Evolutionary conservation across 2,113 vertebrate genomes (phyloP), one percentile per base, ranked within the genome.

Genomic region (Oenanthe oenanthe): DNA sequence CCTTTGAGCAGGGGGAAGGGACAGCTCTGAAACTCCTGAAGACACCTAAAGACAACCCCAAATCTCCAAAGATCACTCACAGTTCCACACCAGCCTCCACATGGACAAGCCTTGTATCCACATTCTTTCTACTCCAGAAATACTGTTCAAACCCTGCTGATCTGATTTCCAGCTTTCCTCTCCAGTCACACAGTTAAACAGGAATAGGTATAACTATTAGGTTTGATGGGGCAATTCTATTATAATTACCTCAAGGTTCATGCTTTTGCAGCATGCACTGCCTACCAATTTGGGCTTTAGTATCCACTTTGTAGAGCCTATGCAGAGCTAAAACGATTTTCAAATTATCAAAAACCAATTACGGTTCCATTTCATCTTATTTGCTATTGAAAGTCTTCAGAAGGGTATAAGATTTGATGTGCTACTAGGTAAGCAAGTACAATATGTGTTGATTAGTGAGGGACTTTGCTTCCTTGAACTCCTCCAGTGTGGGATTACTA

Each of bases 1-100:
- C 21, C 13, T 89, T 71, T 0, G 0, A n/a, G 24, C 14, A 71
- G 25, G n/a, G 15, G 21, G 4, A 51, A 77, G 9, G 29, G 11
- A 65, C 16, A 71, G 28, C 13, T 85, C 61, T 91, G n/a, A 21
- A 20, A 61, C 19, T 80, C 47, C 51, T 7, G 3, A 76, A 38
- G 43, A 53, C 54, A 36, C 10, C 6, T 1, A 1, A 68, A 50
- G 36, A 63, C 13, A 89, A 19, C 3, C 7, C 9, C 38, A 75
- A 20, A 72, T 38, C 43, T 67, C 79, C 62, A 83, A 19, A 51
- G 32, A 29, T 32, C 18, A 81, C 14, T 26, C 0, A 0, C 12
- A 67, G 25, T n/a, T 94, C 34, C 43, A 26, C 34, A 24, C 3
- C 17, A 75, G 29, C 17, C 36, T 90, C 42, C 42, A 67, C 34